These are phyloP conservation scores for Oplegnathus fasciatus DNA, from an alignment of 2,113 vertebrate species.

Conservation along the genomic window DNA sequence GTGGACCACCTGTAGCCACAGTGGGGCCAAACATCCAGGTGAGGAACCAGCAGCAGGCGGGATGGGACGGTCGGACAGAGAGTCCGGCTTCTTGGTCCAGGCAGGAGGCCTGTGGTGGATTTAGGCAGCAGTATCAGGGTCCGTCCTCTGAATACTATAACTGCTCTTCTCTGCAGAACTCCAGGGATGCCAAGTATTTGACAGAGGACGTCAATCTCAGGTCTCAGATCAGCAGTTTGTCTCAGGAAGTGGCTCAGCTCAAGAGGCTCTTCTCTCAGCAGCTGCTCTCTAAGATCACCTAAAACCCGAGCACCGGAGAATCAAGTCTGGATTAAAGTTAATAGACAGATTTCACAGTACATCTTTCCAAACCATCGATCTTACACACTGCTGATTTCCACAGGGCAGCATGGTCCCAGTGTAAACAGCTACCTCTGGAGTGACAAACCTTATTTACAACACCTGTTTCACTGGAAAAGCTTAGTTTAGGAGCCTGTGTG, in stretches of 20 bases:
- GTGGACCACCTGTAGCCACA: conserved; percentile 52
- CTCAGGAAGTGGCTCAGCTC: conserved; percentile 88
- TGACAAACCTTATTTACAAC: neutral
- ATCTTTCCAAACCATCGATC: neutral
- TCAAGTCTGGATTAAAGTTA: conserved; percentile 8
- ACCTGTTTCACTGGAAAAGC: conserved; percentile 9
- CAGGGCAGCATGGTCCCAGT: neutral
- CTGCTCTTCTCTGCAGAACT: conserved; percentile 29
- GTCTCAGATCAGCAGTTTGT: conserved; percentile 84
- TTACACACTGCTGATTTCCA: neutral
- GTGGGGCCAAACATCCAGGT: conserved; percentile 64
- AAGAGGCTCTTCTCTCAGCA: conserved; percentile 88
- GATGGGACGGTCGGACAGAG: conserved; percentile 26
- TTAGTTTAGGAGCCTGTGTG: neutral
- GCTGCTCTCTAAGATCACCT: conserved; percentile 75
- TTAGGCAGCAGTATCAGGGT: conserved; percentile 33
- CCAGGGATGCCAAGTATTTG: conserved; percentile 52
- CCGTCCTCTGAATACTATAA: conserved; percentile 28
- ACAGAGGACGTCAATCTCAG: conserved; percentile 78
- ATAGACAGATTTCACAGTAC: neutral
- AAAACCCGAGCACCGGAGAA: conserved; percentile 20
- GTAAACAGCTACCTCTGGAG: conserved; percentile 30
- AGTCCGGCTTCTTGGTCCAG: conserved; percentile 39
- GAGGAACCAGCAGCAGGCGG: conserved; percentile 56
- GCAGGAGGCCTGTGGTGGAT: conserved; percentile 31